Evolutionary conservation across 2,113 vertebrate species (phyloP), one percentile per base, ranked within the genome.

Genomic region (Strigops habroptila): DNA sequence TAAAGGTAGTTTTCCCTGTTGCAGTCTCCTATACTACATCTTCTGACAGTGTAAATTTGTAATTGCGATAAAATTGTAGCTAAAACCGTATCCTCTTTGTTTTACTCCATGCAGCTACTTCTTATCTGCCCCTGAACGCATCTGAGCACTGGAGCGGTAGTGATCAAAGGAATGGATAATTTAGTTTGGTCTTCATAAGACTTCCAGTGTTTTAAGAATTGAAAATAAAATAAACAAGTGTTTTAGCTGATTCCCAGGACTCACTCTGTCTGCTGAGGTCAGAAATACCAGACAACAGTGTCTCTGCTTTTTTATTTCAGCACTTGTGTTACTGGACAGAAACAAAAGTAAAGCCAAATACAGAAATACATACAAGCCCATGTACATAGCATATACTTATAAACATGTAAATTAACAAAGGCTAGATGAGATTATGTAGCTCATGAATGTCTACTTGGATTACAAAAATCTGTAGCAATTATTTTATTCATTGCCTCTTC

Each of bases 291-390:
- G 57, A 18, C 5, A 64, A 46, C 3, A 14, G 12, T 2, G 3
- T 12, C 23, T 46, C 7, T 41, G 5, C n/a, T n/a, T 7, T 39
- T 60, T 53, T 3, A 74, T 93, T 96, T 96, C 94, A 96, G 94
- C 91, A 97, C 94, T 82, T 69, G 3, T 25, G 4, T 37, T 70
- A 43, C 70, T 95, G 94, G 95, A 90, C 91, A 96, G 95, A 95
- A 93, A 64, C 80, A 67, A 44, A 87, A 90, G 25, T 18, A 41
- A 91, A 77, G n/a, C 30, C 65, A 81, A 82, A 70, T 18, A 2
- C 11, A 51, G 35, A 79, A 51, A 68, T 17, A 48, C 86, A 39
- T 25, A 11, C 0, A 73, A 48, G 7, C 18, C 7, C 30, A 14
- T 3, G 3, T 44, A 27, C 6, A 17, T 5, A 63, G 14, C 18